A percentile compares a stretch with the other conserved stretches of the same genome.
Evolutionary conservation across 2,888 invertebrate species (phyloP).

Genomic region (Yponomeuta cagnagella): DNA sequence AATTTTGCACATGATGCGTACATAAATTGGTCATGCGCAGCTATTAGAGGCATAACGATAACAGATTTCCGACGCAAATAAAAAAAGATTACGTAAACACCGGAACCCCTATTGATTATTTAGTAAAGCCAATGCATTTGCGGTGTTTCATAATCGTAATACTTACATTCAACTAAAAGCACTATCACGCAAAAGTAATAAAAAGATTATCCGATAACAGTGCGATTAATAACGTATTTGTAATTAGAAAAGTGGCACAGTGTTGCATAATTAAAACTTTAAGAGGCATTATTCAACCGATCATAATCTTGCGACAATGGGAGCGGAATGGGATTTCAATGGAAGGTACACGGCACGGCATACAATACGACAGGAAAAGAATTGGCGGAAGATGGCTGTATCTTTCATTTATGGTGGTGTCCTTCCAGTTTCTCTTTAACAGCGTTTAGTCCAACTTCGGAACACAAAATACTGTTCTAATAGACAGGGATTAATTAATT

Average conservation of each 20-base stretch:
- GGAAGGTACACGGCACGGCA: not conserved
- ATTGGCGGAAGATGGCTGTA: not conserved
- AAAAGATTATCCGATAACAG: not conserved
- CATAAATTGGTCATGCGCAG: not conserved
- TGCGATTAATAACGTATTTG: not conserved
- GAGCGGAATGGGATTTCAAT: not conserved
- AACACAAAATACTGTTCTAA: too few species aligned
- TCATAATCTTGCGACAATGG: not conserved
- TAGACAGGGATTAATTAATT: too few species aligned
- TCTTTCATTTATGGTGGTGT: not conserved
- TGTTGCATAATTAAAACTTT: not conserved
- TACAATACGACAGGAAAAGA: not conserved
- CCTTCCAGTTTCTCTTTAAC: not conserved
- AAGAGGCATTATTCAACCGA: not conserved
- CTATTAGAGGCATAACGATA: not conserved
- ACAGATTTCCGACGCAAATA: not conserved
- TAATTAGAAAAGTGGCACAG: not conserved
- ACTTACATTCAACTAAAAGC: not conserved
- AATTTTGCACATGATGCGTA: not conserved
- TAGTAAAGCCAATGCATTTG: not conserved
- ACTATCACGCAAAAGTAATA: not conserved
- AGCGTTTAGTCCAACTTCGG: too few species aligned
- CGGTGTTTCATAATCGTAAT: not conserved
- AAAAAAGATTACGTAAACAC: not conserved
- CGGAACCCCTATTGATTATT: not conserved